Base-by-base conservation (phyloP, 1,140 invertebrate genomes). In the Forficula auricularia region DNA sequence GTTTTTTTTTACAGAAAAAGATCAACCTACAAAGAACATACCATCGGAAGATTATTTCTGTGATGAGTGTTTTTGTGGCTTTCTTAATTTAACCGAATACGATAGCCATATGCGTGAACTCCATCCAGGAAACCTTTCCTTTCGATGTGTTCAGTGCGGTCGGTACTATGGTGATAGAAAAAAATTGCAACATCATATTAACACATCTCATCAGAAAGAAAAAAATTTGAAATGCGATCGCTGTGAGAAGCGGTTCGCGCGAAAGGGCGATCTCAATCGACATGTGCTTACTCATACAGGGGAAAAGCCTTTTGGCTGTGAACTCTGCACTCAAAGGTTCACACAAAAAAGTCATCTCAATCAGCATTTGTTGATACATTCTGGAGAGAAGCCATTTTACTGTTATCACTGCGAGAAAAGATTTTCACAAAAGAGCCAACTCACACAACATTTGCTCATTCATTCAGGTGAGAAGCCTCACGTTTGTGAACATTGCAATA, bases 361-460 rank as follows among this genome's bases (percentile, higher is more conserved):
- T 6, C 7, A 14, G 8, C 43, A 45, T 22, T n/a, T 27, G 43
- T 31, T 20, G 12, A 43, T 36, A 8, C 43, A 45, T 20, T 27
- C 32, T 3, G 43, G 38, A 10, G 38, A 42, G 13, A 45, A 45
- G 20, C 39, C 40, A 8, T n/a, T 14, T 30, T 3, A 19, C 4
- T 45, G 43, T 45, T 3, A 22, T 3, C 12, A 13, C 12, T 45
- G 43, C 47, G 65, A 59, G 4, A 65, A 58, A 33, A 56, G 61
- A 8, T 67, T 58, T 32, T 62, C 63, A 10, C 65, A 54, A 0
- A 54, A 69, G 38, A 59, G 66, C 7, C 67, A 61, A 35, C 49
- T 71, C 2, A 82, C 77, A 27, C 87, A 89, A 60, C 64, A 66
- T 37, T 46, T 52, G 40, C 46, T 55, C 34, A 57, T 58, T 27